These are phyloP conservation scores for Leucophenga varia DNA, from an alignment of 1,140 invertebrate genomes.

Conservation along the genomic window DNA sequence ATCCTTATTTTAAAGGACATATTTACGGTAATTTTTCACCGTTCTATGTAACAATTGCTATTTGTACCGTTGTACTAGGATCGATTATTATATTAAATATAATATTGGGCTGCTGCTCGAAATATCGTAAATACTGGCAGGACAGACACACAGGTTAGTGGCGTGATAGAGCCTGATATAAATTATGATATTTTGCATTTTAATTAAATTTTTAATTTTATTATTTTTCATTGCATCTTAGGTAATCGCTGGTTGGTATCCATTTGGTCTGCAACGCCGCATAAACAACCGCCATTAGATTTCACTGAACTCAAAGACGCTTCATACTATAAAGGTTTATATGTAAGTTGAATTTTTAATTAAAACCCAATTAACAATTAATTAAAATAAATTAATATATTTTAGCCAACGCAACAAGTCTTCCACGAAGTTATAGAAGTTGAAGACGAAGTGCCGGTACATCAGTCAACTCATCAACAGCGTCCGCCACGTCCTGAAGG, in stretches of 20 bases:
- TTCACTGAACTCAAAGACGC: too few species aligned
- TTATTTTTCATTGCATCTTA: conserved; percentile 39
- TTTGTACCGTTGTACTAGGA: conserved; percentile 71
- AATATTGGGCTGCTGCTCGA: conserved; percentile 76
- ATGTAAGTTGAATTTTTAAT: too few species aligned
- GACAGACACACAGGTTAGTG: conserved; percentile 76
- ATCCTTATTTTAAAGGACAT: conserved; percentile 65
- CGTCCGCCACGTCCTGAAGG: conserved; percentile 44
- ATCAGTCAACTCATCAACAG: conserved; percentile 41
- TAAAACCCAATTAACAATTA: background rate
- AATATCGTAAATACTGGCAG: conserved; percentile 76
- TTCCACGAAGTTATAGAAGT: conserved; percentile 47
- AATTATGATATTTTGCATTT: background rate
- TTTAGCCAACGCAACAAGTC: conserved; percentile 47
- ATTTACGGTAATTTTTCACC: conserved; percentile 71
- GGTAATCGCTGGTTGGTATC: conserved; percentile 82
- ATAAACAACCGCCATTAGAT: conserved; percentile 80
- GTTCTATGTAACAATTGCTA: conserved; percentile 76
- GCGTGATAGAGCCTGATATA: too few species aligned
- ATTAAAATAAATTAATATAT: conserved; percentile 1
- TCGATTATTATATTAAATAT: conserved; percentile 74
- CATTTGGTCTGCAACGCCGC: conserved; percentile 78
- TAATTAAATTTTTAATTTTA: conserved; percentile 1
- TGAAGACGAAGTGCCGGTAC: conserved; percentile 41
- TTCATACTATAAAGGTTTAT: too few species aligned